Evolutionary conservation across 2,797 vertebrate genomes (phyloP).

Genomic region (Chelon labrosus): DNA sequence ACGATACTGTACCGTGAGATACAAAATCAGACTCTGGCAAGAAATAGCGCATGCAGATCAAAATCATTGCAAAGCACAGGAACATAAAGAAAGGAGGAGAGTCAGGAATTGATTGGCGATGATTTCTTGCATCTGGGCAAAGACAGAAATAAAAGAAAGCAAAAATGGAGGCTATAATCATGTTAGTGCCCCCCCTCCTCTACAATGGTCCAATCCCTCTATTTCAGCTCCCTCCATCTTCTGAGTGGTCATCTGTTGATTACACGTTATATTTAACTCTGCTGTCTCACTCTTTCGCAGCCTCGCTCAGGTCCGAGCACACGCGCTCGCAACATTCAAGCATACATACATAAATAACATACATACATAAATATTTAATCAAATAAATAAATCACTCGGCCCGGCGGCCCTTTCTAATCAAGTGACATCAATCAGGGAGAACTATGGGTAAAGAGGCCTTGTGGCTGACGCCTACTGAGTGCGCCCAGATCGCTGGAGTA

Average conservation of each 20-base stretch:
- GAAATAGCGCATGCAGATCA: constrained; percentile 25
- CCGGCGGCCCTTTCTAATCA: constrained; percentile 88
- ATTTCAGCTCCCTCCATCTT: constrained; percentile 78
- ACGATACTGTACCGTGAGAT: constrained; percentile 9
- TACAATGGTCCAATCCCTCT: constrained; percentile 68
- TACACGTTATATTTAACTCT: constrained; percentile 94
- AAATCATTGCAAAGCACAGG: constrained; percentile 34
- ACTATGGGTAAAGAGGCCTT: constrained; percentile 82
- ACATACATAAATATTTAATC: constrained; percentile 85
- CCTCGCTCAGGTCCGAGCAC: constrained; percentile 65
- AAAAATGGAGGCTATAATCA: constrained; percentile 88
- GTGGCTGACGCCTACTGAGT: constrained; percentile 77
- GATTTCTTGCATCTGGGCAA: constrained; percentile 79
- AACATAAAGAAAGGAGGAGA: constrained; percentile 62
- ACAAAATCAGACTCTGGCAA: constrained; percentile 6
- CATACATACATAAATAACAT: constrained; percentile 82
- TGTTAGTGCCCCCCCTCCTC: constrained; percentile 77
- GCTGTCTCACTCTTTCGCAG: constrained; percentile 72
- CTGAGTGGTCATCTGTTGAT: constrained; percentile 91
- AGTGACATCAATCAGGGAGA: constrained; percentile 90
- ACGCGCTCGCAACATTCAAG: constrained; percentile 47
- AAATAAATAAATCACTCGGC: constrained; percentile 87
- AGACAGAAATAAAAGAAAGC: constrained; percentile 81
- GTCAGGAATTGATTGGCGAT: constrained; percentile 75
- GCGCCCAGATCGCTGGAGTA: constrained; percentile 75